Evolutionary conservation across 2,113 vertebrate genomes (phyloP), one percentile per base, ranked within the genome.

Genomic region (Campylomormyrus numenius): DNA sequence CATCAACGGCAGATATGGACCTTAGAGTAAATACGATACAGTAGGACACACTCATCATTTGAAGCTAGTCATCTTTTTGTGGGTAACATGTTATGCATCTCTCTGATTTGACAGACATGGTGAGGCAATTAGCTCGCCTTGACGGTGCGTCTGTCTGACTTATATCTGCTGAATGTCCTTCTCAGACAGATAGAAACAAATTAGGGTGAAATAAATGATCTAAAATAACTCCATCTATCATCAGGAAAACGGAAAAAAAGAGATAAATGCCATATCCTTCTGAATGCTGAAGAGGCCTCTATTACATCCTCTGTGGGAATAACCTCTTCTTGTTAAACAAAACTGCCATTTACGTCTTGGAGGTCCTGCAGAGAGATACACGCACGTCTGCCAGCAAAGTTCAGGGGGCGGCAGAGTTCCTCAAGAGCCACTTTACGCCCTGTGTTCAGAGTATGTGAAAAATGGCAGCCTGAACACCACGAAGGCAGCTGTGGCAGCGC

Each of bases 261-360:
- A n/a, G 50, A 83, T 50, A 89, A 83, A 89, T 53, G 70, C 48
- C 48, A 89, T n/a, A 74, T 39, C 15, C 49, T 6, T 80, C 74
- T 45, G 35, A 89, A 53, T 52, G 74, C 35, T 50, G 9, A 8
- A 49, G 42, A 45, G 6, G 24, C 56, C 66, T 17, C 31, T 49
- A 15, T 53, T 35, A 39, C 50, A 89, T 53, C 88, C 88, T 56
- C 49, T 6, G 4, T 11, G 48, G 49, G 48, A 89, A 83, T 35
- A 53, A 53, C 31, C 48, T 53, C 88, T 45, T 31, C 58, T 88
- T 89, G 88, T 89, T 89, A 89, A 53, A 89, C 70, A 83, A 83
- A 83, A 77, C 52, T 83, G 48, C n/a, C 88, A 83, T 89, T 84
- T 83, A 83, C 49, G 49, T 83, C 70, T 84, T 31, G 19, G 70